Evolutionary conservation across 2,113 vertebrate species (phyloP).

Genomic region (Choloepus hoffmanni): DNA sequence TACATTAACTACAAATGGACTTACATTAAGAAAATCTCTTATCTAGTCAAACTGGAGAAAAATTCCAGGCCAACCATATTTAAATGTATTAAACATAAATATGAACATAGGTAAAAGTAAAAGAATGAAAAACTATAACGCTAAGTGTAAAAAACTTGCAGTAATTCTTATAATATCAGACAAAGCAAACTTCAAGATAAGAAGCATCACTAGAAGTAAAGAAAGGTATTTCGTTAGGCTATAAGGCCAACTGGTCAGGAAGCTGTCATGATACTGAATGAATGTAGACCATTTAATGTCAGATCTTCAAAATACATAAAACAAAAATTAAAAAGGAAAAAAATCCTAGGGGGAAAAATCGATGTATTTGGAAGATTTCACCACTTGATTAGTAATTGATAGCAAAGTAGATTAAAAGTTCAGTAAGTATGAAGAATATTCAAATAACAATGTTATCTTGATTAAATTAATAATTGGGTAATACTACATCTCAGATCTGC

Average conservation of each 20-base stretch:
- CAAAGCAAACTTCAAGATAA: neutral
- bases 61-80: neutral
- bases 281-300: neutral
- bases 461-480: slow-evolving; percentile 43
- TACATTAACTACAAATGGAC: neutral
- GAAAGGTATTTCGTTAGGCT: neutral
- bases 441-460: slow-evolving; percentile 6
- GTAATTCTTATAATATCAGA: neutral
- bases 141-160: slow-evolving; percentile 10
- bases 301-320: neutral
- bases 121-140: neutral
- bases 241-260: neutral
- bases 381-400: neutral
- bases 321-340: slow-evolving; percentile 22
- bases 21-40: neutral
- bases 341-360: neutral
- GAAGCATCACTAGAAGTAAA: neutral
- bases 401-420: neutral
- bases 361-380: neutral
- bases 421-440: slow-evolving; percentile 1
- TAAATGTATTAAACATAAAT: neutral
- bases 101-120: neutral
- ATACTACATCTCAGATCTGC: neutral
- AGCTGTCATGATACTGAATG: neutral
- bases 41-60: neutral